These are phyloP conservation scores for Cryptoprocta ferox DNA, from an alignment of 2,797 vertebrate genomes.

Conservation along the genomic window DNA sequence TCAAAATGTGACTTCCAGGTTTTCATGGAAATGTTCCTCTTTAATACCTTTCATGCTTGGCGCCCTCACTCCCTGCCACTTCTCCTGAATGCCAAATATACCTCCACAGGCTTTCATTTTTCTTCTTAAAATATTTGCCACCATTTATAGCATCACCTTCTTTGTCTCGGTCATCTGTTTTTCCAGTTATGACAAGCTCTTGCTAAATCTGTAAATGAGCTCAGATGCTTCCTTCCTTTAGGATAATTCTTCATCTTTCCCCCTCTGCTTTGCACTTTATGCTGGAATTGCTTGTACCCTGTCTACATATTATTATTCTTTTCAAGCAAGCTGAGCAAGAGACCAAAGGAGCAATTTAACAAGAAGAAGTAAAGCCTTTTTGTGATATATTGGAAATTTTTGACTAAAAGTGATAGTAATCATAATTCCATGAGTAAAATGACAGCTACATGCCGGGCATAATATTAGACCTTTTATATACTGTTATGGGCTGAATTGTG, in stretches of 20 bases:
- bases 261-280: neutral
- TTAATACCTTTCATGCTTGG: neutral
- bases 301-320: constrained; percentile 29
- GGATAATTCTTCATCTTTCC: neutral
- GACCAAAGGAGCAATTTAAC: neutral
- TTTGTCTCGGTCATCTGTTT: constrained; percentile 55
- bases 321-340: constrained; percentile 33
- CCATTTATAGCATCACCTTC: constrained; percentile 41
- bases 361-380: neutral
- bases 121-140: constrained; percentile 26
- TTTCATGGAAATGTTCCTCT: neutral
- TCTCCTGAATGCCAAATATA: neutral
- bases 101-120: neutral
- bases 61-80: neutral
- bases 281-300: neutral
- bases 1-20: neutral
- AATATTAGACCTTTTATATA: neutral
- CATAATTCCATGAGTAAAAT: neutral
- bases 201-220: constrained; percentile 58
- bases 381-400: constrained; percentile 47
- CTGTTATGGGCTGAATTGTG: neutral
- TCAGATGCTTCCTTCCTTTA: neutral
- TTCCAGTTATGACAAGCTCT: constrained; percentile 12
- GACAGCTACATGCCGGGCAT: neutral
- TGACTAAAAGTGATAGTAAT: constrained; percentile 32